These are phyloP conservation scores for Boloria selene DNA, from an alignment of 2,888 invertebrate species.

Conservation along the genomic window DNA sequence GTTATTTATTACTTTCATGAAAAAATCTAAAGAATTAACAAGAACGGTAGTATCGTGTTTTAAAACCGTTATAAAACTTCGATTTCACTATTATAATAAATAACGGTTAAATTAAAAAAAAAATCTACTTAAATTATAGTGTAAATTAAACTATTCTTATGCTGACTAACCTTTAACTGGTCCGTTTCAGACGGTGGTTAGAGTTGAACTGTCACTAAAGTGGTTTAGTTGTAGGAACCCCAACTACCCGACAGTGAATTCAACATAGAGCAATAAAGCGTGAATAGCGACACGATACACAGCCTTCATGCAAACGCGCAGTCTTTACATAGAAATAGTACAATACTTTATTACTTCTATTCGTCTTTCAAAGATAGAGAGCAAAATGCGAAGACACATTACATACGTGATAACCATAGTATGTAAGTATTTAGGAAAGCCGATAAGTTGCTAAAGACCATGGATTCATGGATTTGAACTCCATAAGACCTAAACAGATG, in stretches of 20 bases:
- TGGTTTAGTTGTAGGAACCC: conserved; percentile 5
- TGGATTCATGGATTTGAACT: no score
- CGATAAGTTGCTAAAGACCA: no score
- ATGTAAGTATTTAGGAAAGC: no score
- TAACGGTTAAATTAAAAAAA: no score
- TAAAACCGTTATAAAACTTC: no score
- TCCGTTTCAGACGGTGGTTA: conserved; percentile 40
- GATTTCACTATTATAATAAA: no score
- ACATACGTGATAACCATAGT: not conserved
- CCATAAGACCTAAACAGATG: no score
- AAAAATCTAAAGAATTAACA: no score
- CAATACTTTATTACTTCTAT: conserved; percentile 61
- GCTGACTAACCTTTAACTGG: conserved; percentile 26
- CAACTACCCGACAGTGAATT: conserved; percentile 47
- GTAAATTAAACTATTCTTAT: not conserved
- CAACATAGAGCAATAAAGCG: conserved; percentile 45
- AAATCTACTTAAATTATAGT: not conserved
- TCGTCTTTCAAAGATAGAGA: conserved; percentile 29
- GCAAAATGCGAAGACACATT: conserved; percentile 3
- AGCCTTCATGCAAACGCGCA: conserved; percentile 51
- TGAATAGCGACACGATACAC: conserved; percentile 54
- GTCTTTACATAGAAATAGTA: conserved; percentile 50
- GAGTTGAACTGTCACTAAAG: conserved; percentile 45
- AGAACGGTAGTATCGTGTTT: no score
- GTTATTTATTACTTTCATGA: not conserved